Conservation (phyloP, 2,797 vertebrate genomes). For the Jordanella pulchra region DNA sequence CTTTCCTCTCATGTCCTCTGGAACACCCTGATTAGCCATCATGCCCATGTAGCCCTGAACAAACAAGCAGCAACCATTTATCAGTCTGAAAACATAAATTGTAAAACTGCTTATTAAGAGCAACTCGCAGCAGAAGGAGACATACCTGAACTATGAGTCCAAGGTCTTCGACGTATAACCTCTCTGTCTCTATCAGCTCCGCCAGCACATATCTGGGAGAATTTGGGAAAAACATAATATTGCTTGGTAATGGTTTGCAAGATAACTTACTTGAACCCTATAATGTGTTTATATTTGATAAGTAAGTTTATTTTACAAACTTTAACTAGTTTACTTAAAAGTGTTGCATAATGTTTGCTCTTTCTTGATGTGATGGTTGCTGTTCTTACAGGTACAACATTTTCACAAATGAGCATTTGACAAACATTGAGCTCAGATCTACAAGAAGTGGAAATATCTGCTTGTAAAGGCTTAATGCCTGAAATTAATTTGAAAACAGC, state of each 20-base stretch:
- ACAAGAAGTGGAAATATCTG: neutral
- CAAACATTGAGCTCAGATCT: neutral
- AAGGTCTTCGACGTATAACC: constrained; percentile 89
- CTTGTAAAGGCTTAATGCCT: neutral
- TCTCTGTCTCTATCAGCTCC: constrained; percentile 90
- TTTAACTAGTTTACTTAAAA: neutral
- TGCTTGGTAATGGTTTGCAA: neutral
- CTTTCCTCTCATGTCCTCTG: constrained; percentile 95
- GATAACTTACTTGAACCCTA: neutral
- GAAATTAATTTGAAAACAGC: neutral
- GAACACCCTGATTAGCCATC: constrained; percentile 92
- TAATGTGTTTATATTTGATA: neutral
- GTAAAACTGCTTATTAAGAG: too few species aligned
- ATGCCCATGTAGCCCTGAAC: constrained; percentile 92
- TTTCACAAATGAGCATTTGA: neutral
- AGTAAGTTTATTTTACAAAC: neutral
- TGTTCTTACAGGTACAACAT: neutral
- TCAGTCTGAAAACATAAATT: neutral
- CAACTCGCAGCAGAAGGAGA: constrained; percentile 5
- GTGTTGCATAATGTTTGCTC: neutral
- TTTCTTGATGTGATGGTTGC: neutral
- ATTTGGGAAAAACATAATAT: constrained; percentile 1
- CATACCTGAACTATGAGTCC: constrained; percentile 89
- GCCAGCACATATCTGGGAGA: constrained; percentile 85
- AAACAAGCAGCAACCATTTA: constrained; percentile 6